These are phyloP conservation scores for Saccopteryx leptura DNA, from an alignment of 2,113 vertebrate genomes.

Conservation along the genomic window DNA sequence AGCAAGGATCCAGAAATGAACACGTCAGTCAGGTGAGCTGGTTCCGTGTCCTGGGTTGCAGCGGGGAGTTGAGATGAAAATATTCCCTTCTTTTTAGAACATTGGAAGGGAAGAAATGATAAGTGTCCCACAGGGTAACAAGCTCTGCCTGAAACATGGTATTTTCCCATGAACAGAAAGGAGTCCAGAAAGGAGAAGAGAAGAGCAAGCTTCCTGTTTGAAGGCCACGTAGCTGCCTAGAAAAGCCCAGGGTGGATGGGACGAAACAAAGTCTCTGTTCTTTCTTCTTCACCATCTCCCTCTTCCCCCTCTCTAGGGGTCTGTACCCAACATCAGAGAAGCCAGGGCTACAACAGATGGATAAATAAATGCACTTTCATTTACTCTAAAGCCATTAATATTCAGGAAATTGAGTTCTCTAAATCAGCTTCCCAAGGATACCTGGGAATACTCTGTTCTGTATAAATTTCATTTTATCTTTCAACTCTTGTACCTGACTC, in stretches of 20 bases:
- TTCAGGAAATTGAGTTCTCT: neutral
- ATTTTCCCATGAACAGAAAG: neutral
- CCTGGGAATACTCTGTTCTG: neutral
- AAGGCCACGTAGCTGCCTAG: neutral
- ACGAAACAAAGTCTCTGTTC: neutral
- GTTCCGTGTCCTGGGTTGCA: neutral
- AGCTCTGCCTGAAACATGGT: neutral
- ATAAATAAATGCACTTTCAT: neutral
- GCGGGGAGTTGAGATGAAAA: neutral
- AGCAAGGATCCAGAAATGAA: neutral
- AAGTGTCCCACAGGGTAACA: neutral
- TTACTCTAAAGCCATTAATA: neutral
- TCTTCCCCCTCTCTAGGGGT: neutral
- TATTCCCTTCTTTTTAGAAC: constrained; percentile 67
- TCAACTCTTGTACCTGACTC: neutral
- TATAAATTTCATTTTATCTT: neutral
- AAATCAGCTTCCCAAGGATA: neutral
- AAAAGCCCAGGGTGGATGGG: neutral
- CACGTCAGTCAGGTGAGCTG: neutral
- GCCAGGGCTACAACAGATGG: neutral
- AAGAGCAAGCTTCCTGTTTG: neutral
- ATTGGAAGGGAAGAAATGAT: neutral
- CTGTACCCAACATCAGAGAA: neutral
- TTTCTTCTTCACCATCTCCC: neutral
- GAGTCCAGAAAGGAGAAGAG: neutral